Percentiles rank a stretch among this genome's conserved stretches.
Evolutionary conservation across 2,113 vertebrate species (phyloP).

Genomic region (Apaloderma vittatum): DNA sequence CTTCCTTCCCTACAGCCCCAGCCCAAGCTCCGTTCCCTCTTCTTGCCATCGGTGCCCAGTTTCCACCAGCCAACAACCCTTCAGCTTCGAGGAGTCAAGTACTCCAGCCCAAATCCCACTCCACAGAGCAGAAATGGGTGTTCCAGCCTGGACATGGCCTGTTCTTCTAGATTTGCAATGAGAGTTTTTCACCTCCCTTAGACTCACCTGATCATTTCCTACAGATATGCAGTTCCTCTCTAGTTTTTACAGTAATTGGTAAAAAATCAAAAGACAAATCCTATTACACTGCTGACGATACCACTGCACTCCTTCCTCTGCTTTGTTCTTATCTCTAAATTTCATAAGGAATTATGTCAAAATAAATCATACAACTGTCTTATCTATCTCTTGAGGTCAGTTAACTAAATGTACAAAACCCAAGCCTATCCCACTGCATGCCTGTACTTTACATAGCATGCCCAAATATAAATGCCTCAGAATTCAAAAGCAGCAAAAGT

Average conservation of each 20-base stretch:
- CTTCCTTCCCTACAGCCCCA: rapidly evolving
- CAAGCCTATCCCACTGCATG: background rate
- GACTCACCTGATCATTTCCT: background rate
- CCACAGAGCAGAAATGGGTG: background rate
- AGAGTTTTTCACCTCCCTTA: background rate
- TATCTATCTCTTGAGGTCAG: background rate
- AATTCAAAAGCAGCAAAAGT: background rate
- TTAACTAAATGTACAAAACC: background rate
- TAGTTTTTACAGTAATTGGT: background rate
- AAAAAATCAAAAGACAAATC: background rate
- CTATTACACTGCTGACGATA: background rate
- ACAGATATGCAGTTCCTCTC: background rate
- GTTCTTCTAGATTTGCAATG: background rate
- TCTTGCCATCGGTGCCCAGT: too few species aligned
- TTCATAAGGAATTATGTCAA: background rate
- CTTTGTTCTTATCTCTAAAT: background rate
- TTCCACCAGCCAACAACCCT: too few species aligned
- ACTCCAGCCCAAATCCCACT: background rate
- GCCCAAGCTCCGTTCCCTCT: too few species aligned
- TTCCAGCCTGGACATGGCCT: too few species aligned
- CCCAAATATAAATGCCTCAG: background rate
- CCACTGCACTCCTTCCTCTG: background rate
- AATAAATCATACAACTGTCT: background rate
- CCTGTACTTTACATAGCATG: background rate
- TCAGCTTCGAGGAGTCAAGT: rapidly evolving